phyloP scores from a whole-genome alignment of 2,888 invertebrate genomes.

The Zygogramma bicolorata region DNA sequence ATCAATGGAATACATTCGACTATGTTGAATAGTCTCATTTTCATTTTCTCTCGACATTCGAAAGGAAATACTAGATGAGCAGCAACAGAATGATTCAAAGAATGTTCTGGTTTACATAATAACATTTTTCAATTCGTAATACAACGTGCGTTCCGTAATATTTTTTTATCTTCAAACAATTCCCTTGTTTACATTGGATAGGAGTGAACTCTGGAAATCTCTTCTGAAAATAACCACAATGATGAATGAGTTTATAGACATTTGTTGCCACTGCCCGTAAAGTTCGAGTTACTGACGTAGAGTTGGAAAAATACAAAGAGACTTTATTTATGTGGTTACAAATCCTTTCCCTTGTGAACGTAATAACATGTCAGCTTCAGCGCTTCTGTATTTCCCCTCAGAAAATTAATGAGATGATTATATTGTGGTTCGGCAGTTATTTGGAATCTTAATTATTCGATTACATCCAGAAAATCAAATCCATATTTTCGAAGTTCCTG shows the following conservation, averaged over 20 bases:
- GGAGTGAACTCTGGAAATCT: neutral
- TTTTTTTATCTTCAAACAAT: no score
- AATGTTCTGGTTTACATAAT: no score
- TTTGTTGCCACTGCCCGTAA: conserved; percentile 20
- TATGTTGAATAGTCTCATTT: no score
- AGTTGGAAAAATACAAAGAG: conserved; percentile 4
- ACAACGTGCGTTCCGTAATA: no score
- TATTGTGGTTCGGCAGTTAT: neutral
- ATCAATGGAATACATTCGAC: no score
- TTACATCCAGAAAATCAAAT: no score
- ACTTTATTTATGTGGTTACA: neutral
- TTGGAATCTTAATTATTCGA: neutral
- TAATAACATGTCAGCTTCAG: neutral
- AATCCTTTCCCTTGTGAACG: neutral
- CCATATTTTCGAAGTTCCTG: no score
- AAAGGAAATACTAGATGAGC: no score
- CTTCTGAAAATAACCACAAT: conserved; percentile 18
- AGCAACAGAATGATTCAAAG: no score
- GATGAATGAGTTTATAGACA: conserved; percentile 26
- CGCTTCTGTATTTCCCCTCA: neutral
- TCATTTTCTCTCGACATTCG: no score
- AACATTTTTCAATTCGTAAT: no score
- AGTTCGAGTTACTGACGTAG: conserved; percentile 13
- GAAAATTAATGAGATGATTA: neutral
- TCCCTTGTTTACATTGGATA: neutral